phyloP scores from a whole-genome alignment of 2,113 vertebrate species.

The Cervus canadensis region DNA sequence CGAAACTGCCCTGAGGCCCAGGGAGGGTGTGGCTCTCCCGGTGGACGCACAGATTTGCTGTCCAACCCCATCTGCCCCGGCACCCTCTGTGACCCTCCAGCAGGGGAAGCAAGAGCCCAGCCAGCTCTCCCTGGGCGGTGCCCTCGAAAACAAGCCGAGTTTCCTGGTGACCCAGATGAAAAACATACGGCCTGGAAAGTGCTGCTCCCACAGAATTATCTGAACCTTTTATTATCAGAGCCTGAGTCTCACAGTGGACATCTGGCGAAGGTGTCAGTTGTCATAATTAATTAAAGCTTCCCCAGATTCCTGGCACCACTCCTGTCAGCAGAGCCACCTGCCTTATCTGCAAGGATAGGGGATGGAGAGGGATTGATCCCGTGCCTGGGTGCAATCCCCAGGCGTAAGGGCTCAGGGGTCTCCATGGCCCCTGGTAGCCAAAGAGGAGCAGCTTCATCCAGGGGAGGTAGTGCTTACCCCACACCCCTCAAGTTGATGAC shows the following conservation, averaged over 20 bases:
- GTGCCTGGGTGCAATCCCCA: fast-evolving
- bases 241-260: neutral
- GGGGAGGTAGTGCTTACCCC: neutral
- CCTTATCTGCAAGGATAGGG: neutral
- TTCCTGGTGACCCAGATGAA: neutral
- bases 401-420: neutral
- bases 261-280: neutral
- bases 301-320: neutral
- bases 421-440: neutral
- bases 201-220: conserved; percentile 2
- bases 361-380: fast-evolving
- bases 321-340: neutral
- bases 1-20: neutral
- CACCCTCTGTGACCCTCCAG: neutral
- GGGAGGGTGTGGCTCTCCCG: neutral
- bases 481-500: neutral
- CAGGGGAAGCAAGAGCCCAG: neutral
- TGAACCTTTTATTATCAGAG: neutral
- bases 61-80: neutral
- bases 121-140: neutral
- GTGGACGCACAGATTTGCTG: fast-evolving
- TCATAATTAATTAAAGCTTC: neutral
- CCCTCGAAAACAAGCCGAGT: neutral
- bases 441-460: neutral
- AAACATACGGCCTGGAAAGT: neutral